Evolutionary conservation across 2,113 vertebrate species (phyloP).

Genomic region (Columba livia): DNA sequence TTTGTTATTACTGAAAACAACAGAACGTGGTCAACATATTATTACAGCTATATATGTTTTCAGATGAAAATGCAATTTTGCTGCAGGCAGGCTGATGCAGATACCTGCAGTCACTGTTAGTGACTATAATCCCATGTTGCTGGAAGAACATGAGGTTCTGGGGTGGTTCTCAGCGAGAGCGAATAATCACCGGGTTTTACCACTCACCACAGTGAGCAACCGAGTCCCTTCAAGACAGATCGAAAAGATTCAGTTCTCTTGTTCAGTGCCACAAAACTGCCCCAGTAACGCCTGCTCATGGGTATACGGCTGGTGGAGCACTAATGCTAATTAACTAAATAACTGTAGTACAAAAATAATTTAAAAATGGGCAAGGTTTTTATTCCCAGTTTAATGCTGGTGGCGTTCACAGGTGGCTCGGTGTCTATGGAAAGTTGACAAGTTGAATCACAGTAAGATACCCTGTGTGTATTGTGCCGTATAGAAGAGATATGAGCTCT

Average conservation of each 20-base stretch:
- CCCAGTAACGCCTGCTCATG: neutral
- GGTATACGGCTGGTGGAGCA: too few species aligned
- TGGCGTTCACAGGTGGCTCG: neutral
- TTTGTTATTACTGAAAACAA: conserved; percentile 25
- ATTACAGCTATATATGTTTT: neutral
- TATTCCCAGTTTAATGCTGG: neutral
- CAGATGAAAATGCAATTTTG: neutral
- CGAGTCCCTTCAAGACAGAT: neutral
- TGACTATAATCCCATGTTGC: neutral
- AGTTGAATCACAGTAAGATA: neutral
- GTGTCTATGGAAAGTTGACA: neutral
- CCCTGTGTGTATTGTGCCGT: rapidly evolving
- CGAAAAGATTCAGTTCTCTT: neutral
- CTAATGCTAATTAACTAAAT: neutral
- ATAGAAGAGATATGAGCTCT: neutral
- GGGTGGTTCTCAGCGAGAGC: neutral
- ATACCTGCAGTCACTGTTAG: neutral
- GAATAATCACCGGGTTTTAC: neutral
- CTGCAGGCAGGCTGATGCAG: neutral
- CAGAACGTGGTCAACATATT: neutral
- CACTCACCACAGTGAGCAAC: neutral
- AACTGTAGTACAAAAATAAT: neutral
- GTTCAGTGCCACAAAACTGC: neutral
- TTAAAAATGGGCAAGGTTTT: rapidly evolving
- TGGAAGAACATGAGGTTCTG: neutral